Evolutionary conservation across 2,113 vertebrate genomes (phyloP).

Genomic region (Drymodes brunneopygia): DNA sequence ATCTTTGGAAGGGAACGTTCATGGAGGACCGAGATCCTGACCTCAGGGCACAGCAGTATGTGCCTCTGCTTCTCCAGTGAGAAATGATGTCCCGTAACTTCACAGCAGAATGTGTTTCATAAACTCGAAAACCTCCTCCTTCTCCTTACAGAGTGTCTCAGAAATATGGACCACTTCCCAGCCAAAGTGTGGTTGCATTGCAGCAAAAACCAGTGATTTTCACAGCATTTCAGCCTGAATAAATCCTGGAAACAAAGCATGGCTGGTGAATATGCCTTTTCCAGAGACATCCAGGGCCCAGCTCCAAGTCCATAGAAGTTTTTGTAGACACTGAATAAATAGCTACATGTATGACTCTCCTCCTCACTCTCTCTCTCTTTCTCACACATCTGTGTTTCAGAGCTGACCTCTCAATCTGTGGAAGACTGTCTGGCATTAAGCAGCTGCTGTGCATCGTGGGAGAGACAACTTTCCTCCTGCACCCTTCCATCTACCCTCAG

Average conservation of each 20-base stretch:
- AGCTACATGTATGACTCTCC: background rate
- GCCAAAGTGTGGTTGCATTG: background rate
- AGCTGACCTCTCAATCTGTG: background rate
- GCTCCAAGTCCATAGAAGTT: background rate
- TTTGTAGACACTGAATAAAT: background rate
- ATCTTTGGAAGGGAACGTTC: background rate
- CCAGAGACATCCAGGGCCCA: background rate
- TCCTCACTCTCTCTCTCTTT: background rate
- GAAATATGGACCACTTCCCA: background rate
- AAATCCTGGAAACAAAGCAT: background rate
- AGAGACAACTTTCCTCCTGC: background rate
- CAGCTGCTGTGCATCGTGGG: background rate
- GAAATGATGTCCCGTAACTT: fast-evolving
- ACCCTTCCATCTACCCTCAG: background rate
- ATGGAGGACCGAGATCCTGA: background rate
- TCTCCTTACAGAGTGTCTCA: background rate
- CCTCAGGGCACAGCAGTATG: fast-evolving
- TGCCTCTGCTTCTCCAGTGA: background rate
- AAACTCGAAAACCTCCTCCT: background rate
- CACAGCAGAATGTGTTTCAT: fast-evolving
- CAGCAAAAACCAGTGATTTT: background rate
- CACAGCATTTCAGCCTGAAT: background rate
- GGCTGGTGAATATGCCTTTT: background rate
- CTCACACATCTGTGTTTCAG: background rate
- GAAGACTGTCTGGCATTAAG: background rate